Evolutionary conservation across 2,113 vertebrate species (phyloP).

Genomic region (Psettodes erumei): DNA sequence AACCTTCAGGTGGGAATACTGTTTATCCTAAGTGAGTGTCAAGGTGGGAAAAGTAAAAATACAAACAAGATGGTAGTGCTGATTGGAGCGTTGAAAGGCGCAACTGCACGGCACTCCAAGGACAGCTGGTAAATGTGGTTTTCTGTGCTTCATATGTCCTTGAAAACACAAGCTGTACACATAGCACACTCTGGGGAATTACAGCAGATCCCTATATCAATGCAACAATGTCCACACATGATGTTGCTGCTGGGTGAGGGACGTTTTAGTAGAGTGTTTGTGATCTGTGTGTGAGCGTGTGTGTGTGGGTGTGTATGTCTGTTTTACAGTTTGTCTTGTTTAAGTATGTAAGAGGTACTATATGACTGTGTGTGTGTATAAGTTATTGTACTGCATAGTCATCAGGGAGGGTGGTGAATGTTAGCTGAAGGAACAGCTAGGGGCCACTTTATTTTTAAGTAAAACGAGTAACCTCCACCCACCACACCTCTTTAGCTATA

Average conservation of each 20-base stretch:
- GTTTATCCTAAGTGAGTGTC: background rate
- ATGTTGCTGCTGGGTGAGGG: background rate
- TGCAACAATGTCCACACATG: conserved; percentile 7
- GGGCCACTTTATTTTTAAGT: conserved; percentile 32
- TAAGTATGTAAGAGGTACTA: background rate
- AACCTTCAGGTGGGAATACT: background rate
- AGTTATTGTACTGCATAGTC: conserved; percentile 32
- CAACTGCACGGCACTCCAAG: conserved; percentile 30
- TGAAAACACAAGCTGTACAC: conserved; percentile 25
- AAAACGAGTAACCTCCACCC: conserved; percentile 24
- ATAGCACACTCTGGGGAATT: conserved; percentile 17
- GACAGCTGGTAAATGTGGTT: conserved; percentile 32
- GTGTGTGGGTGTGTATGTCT: too few relatives aligned
- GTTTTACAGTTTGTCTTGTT: conserved; percentile 3
- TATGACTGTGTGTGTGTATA: background rate
- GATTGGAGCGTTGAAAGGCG: conserved; percentile 18
- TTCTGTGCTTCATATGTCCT: conserved; percentile 23
- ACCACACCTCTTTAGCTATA: conserved; percentile 25
- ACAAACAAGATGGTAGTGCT: conserved; percentile 8
- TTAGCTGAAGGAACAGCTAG: conserved; percentile 21
- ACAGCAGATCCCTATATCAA: conserved; percentile 5
- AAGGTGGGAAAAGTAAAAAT: background rate
- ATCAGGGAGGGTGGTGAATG: conserved; percentile 20
- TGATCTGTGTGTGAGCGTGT: background rate
- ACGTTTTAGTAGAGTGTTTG: background rate